Evolutionary conservation across 2,888 invertebrate genomes (phyloP).

Genomic region (Ecliptopera silaceata): DNA sequence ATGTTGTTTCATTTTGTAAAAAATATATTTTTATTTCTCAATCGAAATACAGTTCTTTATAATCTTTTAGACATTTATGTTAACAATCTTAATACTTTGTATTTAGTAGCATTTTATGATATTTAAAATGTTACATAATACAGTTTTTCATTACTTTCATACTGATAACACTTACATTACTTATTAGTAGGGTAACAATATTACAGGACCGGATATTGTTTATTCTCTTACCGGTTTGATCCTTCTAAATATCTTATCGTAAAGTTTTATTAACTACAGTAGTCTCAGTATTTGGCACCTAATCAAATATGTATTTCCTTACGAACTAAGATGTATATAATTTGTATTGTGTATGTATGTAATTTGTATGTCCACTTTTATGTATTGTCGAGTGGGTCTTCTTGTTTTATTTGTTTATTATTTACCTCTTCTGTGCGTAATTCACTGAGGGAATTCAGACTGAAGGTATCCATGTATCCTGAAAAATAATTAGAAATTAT

Average conservation of each 20-base stretch:
- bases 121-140: too few species aligned
- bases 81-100: neutral
- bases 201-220: too few species aligned
- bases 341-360: neutral
- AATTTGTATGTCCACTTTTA: conserved; percentile 4
- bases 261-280: too few species aligned
- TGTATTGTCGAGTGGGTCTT: conserved; percentile 1
- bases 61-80: neutral
- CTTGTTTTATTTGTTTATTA: conserved; percentile 14
- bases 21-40: too few species aligned
- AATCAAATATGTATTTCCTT: neutral
- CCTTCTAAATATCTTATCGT: too few species aligned
- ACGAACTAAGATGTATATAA: neutral
- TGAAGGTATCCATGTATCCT: conserved; percentile 51
- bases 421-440: conserved; percentile 51
- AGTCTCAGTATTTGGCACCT: conserved; percentile 7
- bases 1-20: too few species aligned
- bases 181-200: too few species aligned
- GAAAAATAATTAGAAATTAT: conserved; percentile 40
- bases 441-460: conserved; percentile 38
- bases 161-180: too few species aligned
- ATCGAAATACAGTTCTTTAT: too few species aligned
- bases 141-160: too few species aligned
- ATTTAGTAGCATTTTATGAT: too few species aligned
- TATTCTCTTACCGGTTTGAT: too few species aligned